A percentile compares a stretch with the other conserved stretches of the same genome.
Conservation (phyloP, 2,113 vertebrate species). For the Ageneiosus marmoratus region DNA sequence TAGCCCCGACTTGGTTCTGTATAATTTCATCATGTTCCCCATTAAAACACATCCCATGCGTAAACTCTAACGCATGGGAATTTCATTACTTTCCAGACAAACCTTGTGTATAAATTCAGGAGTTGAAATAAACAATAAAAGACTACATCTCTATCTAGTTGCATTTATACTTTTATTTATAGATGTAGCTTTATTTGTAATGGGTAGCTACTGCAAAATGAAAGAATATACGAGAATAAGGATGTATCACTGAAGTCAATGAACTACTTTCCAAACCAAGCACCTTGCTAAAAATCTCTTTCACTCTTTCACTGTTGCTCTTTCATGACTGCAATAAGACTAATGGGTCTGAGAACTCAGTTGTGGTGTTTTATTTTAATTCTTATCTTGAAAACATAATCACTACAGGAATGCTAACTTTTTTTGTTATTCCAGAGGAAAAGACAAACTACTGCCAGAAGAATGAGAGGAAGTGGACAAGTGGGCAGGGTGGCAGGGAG, state of each 20-base stretch:
- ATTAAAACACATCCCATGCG: no score
- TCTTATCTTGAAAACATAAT: slow-evolving; percentile 39
- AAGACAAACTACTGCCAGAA: slow-evolving; percentile 27
- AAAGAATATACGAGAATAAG: background rate
- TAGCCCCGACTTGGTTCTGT: no score
- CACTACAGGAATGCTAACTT: slow-evolving; percentile 28
- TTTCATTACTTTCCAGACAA: no score
- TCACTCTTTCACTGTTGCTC: background rate
- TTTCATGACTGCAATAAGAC: background rate
- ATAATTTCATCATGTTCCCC: no score
- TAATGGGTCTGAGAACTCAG: slow-evolving; percentile 5
- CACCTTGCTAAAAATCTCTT: background rate
- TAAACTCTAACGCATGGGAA: no score
- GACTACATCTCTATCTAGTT: background rate
- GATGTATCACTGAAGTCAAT: slow-evolving; percentile 6
- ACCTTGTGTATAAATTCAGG: background rate
- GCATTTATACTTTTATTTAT: background rate
- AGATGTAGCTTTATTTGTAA: no score
- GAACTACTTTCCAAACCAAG: background rate
- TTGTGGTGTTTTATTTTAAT: background rate
- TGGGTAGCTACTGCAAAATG: background rate
- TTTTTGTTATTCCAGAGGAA: slow-evolving; percentile 14
- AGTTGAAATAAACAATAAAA: background rate
- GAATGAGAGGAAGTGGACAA: slow-evolving; percentile 41
- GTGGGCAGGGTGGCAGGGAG: slow-evolving; percentile 16